A percentile compares a stretch with the other conserved stretches of the same genome.
Evolutionary conservation across 1,140 invertebrate species (phyloP).

Genomic region (Venturia canescens): DNA sequence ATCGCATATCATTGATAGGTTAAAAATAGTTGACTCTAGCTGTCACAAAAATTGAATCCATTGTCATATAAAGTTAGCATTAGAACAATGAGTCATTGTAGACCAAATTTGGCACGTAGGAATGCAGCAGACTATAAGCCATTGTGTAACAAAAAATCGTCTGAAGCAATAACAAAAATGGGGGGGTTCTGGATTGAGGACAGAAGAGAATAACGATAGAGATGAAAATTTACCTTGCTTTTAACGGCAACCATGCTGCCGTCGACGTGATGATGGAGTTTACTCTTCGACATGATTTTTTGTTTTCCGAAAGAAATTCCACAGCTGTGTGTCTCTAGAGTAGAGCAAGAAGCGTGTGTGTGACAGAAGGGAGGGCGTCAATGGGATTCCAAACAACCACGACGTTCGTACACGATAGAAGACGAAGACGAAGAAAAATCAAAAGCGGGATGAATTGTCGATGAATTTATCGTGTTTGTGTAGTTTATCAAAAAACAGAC

Average conservation of each 20-base stretch:
- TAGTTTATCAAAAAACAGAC: neutral
- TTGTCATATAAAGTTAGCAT: conserved; percentile 43
- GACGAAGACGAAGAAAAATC: neutral
- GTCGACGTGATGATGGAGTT: conserved; percentile 80
- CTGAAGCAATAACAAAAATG: neutral
- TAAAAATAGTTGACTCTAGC: conserved; percentile 42
- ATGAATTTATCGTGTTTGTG: neutral
- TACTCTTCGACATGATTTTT: conserved; percentile 82
- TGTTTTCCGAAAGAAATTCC: neutral
- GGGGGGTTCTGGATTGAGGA: neutral
- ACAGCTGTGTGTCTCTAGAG: neutral
- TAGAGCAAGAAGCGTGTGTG: neutral
- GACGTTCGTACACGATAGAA: neutral
- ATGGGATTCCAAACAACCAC: neutral
- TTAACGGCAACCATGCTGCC: conserved; percentile 83
- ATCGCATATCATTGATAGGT: neutral
- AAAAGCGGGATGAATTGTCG: neutral
- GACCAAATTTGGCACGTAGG: conserved; percentile 40
- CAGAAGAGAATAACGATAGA: conserved; percentile 30
- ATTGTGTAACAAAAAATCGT: conserved; percentile 38
- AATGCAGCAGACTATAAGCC: conserved; percentile 1
- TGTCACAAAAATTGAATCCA: neutral
- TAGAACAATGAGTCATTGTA: conserved; percentile 48
- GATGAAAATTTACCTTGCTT: conserved; percentile 81
- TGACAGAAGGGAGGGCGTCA: conserved; percentile 9